Evolutionary conservation across 2,888 invertebrate genomes (phyloP), one percentile per base, ranked within the genome.

Genomic region (Caenorhabditis sp.): DNA sequence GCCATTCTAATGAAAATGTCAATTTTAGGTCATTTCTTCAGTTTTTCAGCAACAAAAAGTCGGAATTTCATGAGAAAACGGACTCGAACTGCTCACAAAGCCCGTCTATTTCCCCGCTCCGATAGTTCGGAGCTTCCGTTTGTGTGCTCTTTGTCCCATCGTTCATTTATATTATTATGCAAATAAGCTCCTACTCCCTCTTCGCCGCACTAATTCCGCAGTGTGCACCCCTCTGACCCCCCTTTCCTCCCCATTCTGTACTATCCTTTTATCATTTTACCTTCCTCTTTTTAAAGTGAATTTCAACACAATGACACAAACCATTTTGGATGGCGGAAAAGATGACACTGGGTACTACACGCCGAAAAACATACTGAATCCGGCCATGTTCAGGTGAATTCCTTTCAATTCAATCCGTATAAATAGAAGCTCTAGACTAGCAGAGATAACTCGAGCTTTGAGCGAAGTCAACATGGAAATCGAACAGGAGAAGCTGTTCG

Each of bases 351-450:
- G 78, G 20, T 78, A 78, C 37, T 68, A 78, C 32, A 73, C 72
- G 3, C 78, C 78, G 7, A 78, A 78, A 35, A 78, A 78, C 41
- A 78, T 78, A 27, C 32, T 78, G 30, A 78, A 78, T 62, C 78
- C 78, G 0, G 78, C 78, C 6, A 72, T 78, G 78, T 78, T 77
- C 24, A 32, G 72, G 77, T 32, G 5, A 1, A 50, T 30, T 13
- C 4, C 13, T 39, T 41, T 41, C 15, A 35, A 32, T 24, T 43
- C 15, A 17, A 2, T 20, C 5, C 26, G 9, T 15, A 30, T 13
- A 7, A 46, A n/a, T n/a, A 30, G 26, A 4, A 37, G 13, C 27
- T 59, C 41, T 27, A 78, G 78, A 27, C 20, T 78, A 2, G 66
- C 72, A n/a, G 72, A 72, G 53, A 73, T 78, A 7, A 78, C 78